These are phyloP conservation scores for Xylophagus ater DNA, from an alignment of 2,888 invertebrate species.

Conservation along the genomic window DNA sequence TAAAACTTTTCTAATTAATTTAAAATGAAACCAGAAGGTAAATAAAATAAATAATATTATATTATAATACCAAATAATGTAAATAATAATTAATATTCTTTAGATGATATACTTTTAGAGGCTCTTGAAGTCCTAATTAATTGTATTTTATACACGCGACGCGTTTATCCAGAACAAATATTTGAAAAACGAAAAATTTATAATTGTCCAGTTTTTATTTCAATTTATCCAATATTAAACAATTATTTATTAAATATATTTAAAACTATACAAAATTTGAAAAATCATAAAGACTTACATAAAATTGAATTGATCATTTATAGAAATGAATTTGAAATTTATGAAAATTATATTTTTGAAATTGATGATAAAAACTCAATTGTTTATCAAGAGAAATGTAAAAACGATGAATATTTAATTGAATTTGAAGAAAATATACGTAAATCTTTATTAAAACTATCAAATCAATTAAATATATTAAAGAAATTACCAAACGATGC, in stretches of 20 bases:
- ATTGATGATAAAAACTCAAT: conserved; percentile 15
- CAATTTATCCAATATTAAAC: conserved; percentile 32
- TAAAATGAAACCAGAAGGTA: too few species aligned
- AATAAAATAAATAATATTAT: too few species aligned
- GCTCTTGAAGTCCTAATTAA: conserved; percentile 32
- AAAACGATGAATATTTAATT: conserved; percentile 27
- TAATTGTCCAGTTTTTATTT: conserved; percentile 30
- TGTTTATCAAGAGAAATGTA: conserved; percentile 5
- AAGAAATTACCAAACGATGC: conserved; percentile 24
- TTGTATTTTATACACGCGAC: conserved; percentile 31
- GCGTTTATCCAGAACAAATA: conserved; percentile 32
- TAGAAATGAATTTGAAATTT: conserved; percentile 18
- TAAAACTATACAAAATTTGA: conserved; percentile 24
- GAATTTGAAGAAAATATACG: conserved; percentile 33
- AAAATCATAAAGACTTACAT: conserved; percentile 22
- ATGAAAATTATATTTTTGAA: conserved; percentile 21
- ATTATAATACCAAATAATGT: too few species aligned
- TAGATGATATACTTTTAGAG: conserved; percentile 32
- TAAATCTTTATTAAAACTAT: conserved; percentile 25
- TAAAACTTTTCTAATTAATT: too few species aligned
- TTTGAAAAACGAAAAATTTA: conserved; percentile 32
- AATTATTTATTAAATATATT: conserved; percentile 28
- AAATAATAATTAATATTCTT: too few species aligned
- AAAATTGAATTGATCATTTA: conserved; percentile 29
- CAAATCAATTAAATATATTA: conserved; percentile 28